Percentiles rank a stretch among this genome's conserved stretches.
phyloP scores from a whole-genome alignment of 2,113 vertebrate genomes.

The Leptobrachium leishanense region DNA sequence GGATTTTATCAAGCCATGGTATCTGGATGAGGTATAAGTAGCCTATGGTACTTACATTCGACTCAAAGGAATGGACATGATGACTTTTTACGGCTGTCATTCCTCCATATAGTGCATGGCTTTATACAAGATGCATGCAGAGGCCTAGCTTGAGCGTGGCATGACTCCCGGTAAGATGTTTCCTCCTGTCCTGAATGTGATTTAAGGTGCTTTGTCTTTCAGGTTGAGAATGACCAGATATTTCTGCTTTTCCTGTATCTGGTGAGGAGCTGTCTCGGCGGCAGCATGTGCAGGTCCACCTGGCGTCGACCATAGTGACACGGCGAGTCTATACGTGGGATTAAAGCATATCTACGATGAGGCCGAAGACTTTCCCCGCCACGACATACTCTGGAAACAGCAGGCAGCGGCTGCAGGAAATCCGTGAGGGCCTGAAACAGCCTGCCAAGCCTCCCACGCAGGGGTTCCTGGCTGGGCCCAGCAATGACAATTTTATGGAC shows the following conservation, averaged over 20 bases:
- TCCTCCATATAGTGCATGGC: too few species aligned
- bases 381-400: conserved; percentile 95
- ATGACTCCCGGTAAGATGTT: background rate
- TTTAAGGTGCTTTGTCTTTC: background rate
- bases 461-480: conserved; percentile 73
- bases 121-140: background rate
- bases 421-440: conserved; percentile 95
- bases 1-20: too few species aligned
- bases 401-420: conserved; percentile 92
- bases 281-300: background rate
- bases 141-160: background rate
- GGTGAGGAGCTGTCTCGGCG: background rate
- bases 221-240: conserved; percentile 32
- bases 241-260: background rate
- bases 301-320: background rate
- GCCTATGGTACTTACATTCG: too few species aligned
- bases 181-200: background rate
- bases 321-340: conserved; percentile 66
- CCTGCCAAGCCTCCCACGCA: conserved; percentile 85
- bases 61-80: too few species aligned
- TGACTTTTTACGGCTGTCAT: too few species aligned
- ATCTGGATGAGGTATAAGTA: too few species aligned
- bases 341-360: conserved; percentile 82
- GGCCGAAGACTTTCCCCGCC: conserved; percentile 98
- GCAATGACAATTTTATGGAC: conserved; percentile 73